Base-by-base conservation (phyloP, 2,113 vertebrate species). In the Panurus biarmicus region DNA sequence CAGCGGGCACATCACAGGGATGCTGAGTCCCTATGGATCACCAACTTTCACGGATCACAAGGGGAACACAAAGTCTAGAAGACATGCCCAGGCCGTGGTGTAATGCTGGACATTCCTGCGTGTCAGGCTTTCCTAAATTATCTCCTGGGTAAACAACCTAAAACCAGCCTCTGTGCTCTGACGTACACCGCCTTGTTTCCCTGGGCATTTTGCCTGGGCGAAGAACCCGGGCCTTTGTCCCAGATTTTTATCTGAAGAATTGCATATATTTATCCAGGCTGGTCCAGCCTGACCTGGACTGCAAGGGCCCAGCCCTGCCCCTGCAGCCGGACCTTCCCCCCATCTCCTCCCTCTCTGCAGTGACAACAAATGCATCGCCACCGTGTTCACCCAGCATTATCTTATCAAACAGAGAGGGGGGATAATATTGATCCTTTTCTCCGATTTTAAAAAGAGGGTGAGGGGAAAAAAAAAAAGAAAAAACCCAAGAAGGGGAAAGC, bases 61-160 rank as follows among this genome's bases (percentile, higher is more conserved):
- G 60, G 54, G 70, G n/a, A 90, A 60, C 89, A 85, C 72, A 64
- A 75, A 21, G 61, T 77, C 72, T 42, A 65, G 62, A 31, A 61
- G 87, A 71, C 6, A 2, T 50, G 50, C 57, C 54, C 69, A 8
- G 65, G 80, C 80, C 2, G 1, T 38, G 44, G 38, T 10, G 9
- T 65, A 84, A 90, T 57, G 76, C 85, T 89, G 74, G 33, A 31
- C 75, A 22, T 94, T 86, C 88, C 70, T 80, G 36, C 2, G 1
- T 1, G 38, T 80, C 85, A 95, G 81, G 56, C 97, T 89, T 94
- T 92, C 93, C 94, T 47, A 85, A 89, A 87, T 80, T 72, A 61
- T 87, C 86, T 94, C 77, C 62, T 92, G 78, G 58, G 71, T 65
- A 74, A 96, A 93, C 69, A 88, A 17, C 76, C 69, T 53, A 53